Evolutionary conservation across 2,797 vertebrate genomes (phyloP).

Genomic region (Otolemur crassicaudatus): DNA sequence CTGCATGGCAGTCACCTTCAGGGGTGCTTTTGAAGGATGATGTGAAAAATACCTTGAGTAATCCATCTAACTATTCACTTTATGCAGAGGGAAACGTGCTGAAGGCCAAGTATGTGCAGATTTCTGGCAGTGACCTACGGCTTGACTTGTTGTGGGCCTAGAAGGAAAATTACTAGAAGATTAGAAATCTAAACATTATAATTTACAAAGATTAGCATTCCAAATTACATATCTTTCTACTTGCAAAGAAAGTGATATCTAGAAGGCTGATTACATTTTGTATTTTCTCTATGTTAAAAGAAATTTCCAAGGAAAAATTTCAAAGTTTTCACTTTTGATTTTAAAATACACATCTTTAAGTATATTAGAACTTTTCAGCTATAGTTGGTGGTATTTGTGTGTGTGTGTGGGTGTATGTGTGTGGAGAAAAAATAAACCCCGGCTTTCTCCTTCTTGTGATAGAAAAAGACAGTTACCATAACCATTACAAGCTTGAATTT

Average conservation of each 20-base stretch:
- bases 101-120: not conserved
- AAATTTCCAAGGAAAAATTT: not conserved
- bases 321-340: not conserved
- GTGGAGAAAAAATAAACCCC: not conserved
- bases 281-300: not conserved
- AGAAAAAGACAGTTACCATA: not conserved
- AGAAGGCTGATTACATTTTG: not conserved
- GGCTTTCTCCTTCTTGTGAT: not conserved
- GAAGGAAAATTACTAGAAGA: not conserved
- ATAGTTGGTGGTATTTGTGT: not conserved
- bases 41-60: not conserved
- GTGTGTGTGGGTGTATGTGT: not conserved
- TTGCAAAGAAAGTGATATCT: not conserved
- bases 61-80: not conserved
- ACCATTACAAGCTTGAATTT: not conserved
- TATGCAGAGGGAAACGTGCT: not conserved
- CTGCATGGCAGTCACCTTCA: not conserved
- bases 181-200: not conserved
- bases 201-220: not conserved
- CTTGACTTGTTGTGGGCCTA: not conserved
- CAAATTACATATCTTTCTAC: not conserved
- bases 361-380: not conserved
- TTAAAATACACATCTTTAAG: not conserved
- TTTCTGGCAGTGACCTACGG: not conserved
- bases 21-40: not conserved